Base-by-base conservation (phyloP, 23 tunicate species). In the Oikopleura dioica region DNA sequence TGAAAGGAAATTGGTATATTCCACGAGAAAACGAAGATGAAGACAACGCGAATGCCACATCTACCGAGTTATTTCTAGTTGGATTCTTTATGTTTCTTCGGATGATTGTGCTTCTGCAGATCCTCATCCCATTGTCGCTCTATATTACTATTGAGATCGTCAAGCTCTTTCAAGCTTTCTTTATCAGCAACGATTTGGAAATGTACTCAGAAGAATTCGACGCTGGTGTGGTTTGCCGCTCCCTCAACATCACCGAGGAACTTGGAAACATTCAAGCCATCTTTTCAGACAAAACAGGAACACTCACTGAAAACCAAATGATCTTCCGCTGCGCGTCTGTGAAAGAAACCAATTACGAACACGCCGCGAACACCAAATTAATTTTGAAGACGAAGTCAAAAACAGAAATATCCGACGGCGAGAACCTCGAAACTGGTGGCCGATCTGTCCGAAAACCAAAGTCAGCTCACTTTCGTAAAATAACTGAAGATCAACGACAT, bases 11-110 rank as follows among this genome's bases (percentile, higher is more conserved):
- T 34, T 78, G 85, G 2, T 91, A 82, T 38, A 80, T 85, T 35
- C 87, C 87, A 35, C 79, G 35, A 1, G 84, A 81, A 5, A 75
- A 16, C 0, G 76, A 82, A 38, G 84, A 5, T 9, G 55, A 82
- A 0, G 79, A 82, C 4, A 36, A 32, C 1, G 59, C 80, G 2
- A 50, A 81, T 67, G 84, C 92, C 0, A 87, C 84, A 16, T 78
- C 85, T 1, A 82, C 97, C 35, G n/a, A n/a, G n/a, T n/a, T n/a
- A n/a, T n/a, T n/a, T n/a, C n/a, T n/a, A n/a, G n/a, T n/a, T n/a
- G 97, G 92, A 16, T 91, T 91, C 58, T 85, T 79, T 80, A 91
- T 91, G 92, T 91, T 91, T 44, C 85, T 89, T 87, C 85, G 92
- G 35, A 91, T 91, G 97, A 86, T 91, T 37, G 85, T 91, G 67